phyloP scores from a whole-genome alignment of 2,888 invertebrate genomes.

The Allophyes oxyacanthae region DNA sequence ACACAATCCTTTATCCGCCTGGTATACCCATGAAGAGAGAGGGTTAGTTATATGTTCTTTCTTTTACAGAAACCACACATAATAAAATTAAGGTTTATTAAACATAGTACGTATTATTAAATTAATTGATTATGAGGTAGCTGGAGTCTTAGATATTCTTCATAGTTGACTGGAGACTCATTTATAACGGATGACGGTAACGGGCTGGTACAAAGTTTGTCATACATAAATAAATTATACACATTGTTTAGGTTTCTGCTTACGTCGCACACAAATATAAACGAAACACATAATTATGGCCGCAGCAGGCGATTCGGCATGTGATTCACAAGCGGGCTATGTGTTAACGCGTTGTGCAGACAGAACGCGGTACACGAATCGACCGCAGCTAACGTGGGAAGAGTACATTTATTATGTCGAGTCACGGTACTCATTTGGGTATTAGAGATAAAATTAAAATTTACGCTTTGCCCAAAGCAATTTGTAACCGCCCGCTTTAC shows the following conservation, averaged over 20 bases:
- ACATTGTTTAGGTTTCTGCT: constrained; percentile 14
- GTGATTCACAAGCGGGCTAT: constrained; percentile 56
- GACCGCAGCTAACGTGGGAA: constrained; percentile 83
- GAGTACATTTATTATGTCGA: constrained; percentile 88
- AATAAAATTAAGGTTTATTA: too few species aligned
- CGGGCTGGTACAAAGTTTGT: too few species aligned
- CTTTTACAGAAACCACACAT: too few species aligned
- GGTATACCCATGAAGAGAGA: too few species aligned
- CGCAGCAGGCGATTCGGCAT: constrained; percentile 44
- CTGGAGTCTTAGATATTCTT: too few species aligned
- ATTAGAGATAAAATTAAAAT: constrained; percentile 90
- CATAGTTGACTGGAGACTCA: too few species aligned
- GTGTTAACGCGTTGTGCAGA: constrained; percentile 55
- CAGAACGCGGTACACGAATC: constrained; percentile 64
- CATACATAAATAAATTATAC: too few species aligned
- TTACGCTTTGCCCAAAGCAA: constrained; percentile 89
- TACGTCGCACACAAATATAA: constrained; percentile 37
- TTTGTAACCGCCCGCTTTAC: constrained; percentile 88
- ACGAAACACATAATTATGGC: constrained; percentile 38
- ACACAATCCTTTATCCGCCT: too few species aligned
- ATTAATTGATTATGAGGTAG: too few species aligned
- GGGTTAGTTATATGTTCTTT: too few species aligned
- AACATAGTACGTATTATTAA: too few species aligned
- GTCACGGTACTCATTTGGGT: constrained; percentile 89
- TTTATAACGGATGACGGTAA: too few species aligned